Evolutionary conservation across 2,113 vertebrate genomes (phyloP).

Genomic region (Podiceps cristatus): DNA sequence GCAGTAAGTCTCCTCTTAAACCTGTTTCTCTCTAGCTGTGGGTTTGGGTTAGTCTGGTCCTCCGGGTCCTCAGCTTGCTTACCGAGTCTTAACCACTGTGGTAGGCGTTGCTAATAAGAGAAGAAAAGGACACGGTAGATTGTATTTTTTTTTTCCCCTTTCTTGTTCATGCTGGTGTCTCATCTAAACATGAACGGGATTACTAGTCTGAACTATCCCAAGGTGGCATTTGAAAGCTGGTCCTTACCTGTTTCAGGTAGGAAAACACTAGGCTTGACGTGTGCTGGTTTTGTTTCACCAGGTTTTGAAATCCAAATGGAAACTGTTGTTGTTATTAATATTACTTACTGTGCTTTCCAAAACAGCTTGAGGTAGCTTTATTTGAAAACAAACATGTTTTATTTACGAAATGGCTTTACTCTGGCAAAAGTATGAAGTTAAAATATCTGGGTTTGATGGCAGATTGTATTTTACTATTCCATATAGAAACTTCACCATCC

Average conservation of each 20-base stretch:
- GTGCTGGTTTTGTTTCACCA: slow-evolving; percentile 41
- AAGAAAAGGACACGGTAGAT: slow-evolving; percentile 45
- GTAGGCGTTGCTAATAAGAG: slow-evolving; percentile 42
- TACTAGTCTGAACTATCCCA: slow-evolving; percentile 77
- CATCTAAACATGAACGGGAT: slow-evolving; percentile 75
- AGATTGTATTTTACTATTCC: slow-evolving; percentile 10
- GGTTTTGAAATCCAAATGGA: slow-evolving; percentile 40
- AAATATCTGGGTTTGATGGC: slow-evolving; percentile 33
- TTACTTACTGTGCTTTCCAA: not conserved
- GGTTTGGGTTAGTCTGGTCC: slow-evolving; percentile 52
- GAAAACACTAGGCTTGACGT: slow-evolving; percentile 66
- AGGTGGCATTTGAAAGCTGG: slow-evolving; percentile 78
- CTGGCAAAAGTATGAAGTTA: slow-evolving; percentile 9
- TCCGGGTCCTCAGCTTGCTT: slow-evolving; percentile 26
- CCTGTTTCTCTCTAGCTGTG: slow-evolving; percentile 27
- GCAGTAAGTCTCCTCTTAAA: slow-evolving; percentile 85
- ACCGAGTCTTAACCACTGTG: not conserved
- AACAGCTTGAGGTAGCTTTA: slow-evolving; percentile 19
- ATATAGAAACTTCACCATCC: not conserved
- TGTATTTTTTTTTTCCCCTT: not conserved
- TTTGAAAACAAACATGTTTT: slow-evolving; percentile 45
- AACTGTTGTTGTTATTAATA: not conserved
- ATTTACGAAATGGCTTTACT: slow-evolving; percentile 41
- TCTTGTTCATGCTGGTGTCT: slow-evolving; percentile 55
- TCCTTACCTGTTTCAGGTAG: slow-evolving; percentile 81